These are phyloP conservation scores for Callopanchax toddi DNA, from an alignment of 2,113 vertebrate genomes.

Conservation along the genomic window DNA sequence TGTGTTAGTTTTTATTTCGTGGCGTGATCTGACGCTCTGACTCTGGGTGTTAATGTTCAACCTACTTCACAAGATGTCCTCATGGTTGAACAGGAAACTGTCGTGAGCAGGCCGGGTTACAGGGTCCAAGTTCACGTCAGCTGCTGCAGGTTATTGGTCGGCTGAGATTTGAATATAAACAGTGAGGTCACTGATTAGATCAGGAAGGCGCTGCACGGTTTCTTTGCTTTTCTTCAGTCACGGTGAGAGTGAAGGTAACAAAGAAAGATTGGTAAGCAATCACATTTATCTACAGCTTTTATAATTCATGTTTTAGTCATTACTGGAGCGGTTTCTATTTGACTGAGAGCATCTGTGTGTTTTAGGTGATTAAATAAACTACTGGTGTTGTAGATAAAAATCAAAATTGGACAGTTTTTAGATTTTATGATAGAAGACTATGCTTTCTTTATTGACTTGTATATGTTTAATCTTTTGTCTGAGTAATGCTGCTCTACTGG, in stretches of 20 bases:
- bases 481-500: slow-evolving; percentile 22
- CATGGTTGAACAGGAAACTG: slow-evolving; percentile 21
- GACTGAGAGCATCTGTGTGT: too few relatives aligned
- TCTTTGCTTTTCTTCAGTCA: neutral
- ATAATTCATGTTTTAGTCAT: too few relatives aligned
- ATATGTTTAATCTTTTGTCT: slow-evolving; percentile 6
- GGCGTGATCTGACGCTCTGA: slow-evolving; percentile 28
- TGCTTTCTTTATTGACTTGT: slow-evolving; percentile 11
- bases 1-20: slow-evolving; percentile 13
- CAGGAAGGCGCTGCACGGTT: neutral
- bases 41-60: slow-evolving; percentile 57
- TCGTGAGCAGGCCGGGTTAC: neutral
- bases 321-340: too few relatives aligned
- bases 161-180: slow-evolving; percentile 32
- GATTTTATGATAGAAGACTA: slow-evolving; percentile 12
- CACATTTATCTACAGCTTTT: neutral
- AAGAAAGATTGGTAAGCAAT: slow-evolving; percentile 30
- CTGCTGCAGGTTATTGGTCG: slow-evolving; percentile 16
- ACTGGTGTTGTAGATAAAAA: neutral
- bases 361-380: too few relatives aligned
- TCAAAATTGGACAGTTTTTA: slow-evolving; percentile 46
- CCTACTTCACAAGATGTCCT: neutral
- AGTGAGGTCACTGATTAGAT: slow-evolving; percentile 26
- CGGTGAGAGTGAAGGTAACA: neutral
- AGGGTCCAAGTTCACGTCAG: slow-evolving; percentile 37